Evolutionary conservation across 2,888 invertebrate genomes (phyloP), one percentile per base, ranked within the genome.

Genomic region (Cephus runcator): DNA sequence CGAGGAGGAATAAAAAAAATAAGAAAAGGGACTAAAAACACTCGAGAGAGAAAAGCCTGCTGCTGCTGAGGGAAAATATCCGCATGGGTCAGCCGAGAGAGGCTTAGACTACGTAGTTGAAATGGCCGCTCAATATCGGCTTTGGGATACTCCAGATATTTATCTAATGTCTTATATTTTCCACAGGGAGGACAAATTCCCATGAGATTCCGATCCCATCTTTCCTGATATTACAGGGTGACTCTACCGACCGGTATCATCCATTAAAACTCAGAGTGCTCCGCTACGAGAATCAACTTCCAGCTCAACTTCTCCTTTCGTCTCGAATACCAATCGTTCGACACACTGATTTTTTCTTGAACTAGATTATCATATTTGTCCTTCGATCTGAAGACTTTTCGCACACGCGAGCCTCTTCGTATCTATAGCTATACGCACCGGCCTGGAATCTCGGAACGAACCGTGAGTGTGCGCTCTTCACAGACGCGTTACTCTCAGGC

Each of bases 41-140:
- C 71, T 71, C 31, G 71, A 71, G 71, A 71, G 71, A 71, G 79
- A 69, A 77, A 79, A 73, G 77, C 83, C 76, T 79, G 80, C 81
- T 82, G 82, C 35, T 35, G 35, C 35, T 84, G 86, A 86, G 86
- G 85, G 82, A 90, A 90, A 91, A 90, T 90, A 91, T 91, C 91
- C 91, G 91, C 90, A 88, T 90, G 90, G 91, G 91, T 91, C 91
- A 91, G 91, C 91, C 89, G 82, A 88, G 89, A 91, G 90, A 86
- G 87, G 91, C 91, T 91, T 91, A 91, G 86, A 90, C 87, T 85
- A 81, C 82, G 79, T 77, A 71, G 40, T 56, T 15, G 87, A 88
- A 88, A 88, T 86, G 87, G 85, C 86, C 87, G 86, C 85, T 87
- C 90, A 88, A 91, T 91, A 91, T 91, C 91, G 90, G 90, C 90